Percentiles rank a stretch among this genome's conserved stretches.
Conservation (phyloP, 2,797 vertebrate species). For the Trachops cirrhosus region DNA sequence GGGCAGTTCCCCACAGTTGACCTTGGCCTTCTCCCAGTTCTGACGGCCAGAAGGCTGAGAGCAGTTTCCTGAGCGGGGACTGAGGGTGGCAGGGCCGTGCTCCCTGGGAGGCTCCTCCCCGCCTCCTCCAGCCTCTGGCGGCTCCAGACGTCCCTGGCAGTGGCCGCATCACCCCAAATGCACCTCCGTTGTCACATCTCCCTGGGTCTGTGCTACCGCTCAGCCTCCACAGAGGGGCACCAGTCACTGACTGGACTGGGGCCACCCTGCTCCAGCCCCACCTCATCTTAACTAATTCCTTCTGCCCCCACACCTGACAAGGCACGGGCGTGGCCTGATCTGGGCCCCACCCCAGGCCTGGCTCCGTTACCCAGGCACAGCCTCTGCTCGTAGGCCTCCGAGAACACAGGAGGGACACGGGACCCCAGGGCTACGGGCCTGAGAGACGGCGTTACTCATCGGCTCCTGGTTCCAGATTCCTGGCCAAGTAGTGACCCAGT, state of each 20-base stretch:
- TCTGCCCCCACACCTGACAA: neutral
- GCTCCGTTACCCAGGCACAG: rapidly evolving
- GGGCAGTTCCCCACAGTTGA: rapidly evolving
- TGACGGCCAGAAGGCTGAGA: neutral
- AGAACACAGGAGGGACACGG: neutral
- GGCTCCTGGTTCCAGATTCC: neutral
- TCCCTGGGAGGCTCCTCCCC: neutral
- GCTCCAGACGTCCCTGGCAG: neutral
- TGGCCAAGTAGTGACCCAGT: neutral
- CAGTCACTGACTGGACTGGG: rapidly evolving
- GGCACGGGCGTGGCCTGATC: rapidly evolving
- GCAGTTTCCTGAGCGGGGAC: neutral
- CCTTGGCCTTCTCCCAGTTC: neutral
- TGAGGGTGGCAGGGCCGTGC: no score
- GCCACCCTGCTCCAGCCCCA: neutral
- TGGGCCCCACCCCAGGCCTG: neutral
- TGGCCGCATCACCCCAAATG: neutral
- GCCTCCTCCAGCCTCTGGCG: no score
- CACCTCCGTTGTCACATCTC: rapidly evolving
- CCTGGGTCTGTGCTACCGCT: neutral
- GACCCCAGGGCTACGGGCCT: neutral
- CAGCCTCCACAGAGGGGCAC: neutral
- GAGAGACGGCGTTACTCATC: no score
- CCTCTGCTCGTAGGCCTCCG: neutral
- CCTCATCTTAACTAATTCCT: neutral